Conservation (phyloP, 2,888 invertebrate genomes). For the Agrochola macilenta region DNA sequence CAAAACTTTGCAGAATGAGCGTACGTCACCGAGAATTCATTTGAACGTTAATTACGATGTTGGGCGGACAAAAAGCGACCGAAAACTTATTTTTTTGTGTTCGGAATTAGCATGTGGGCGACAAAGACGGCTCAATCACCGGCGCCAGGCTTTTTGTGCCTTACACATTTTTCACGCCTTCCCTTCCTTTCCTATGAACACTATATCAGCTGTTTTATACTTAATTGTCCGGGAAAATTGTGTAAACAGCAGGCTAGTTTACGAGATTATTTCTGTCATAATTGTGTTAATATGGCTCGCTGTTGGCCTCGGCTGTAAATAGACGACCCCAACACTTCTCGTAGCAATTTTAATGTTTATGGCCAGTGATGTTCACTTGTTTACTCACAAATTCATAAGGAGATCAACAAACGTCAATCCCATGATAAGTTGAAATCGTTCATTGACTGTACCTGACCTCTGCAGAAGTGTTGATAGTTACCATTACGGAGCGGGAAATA, state of each 20-base stretch:
- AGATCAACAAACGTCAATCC: slow-evolving; percentile 20
- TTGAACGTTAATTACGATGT: slow-evolving; percentile 55
- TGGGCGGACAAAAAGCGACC: slow-evolving; percentile 41
- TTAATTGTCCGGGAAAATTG: background rate
- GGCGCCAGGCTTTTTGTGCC: slow-evolving; percentile 54
- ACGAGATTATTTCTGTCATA: slow-evolving; percentile 25
- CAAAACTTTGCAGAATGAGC: slow-evolving; percentile 44
- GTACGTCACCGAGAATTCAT: slow-evolving; percentile 36
- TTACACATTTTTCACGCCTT: slow-evolving; percentile 65
- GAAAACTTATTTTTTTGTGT: slow-evolving; percentile 47
- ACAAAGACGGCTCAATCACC: slow-evolving; percentile 53
- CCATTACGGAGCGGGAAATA: background rate
- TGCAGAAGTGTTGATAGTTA: background rate
- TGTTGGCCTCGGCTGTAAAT: slow-evolving; percentile 43
- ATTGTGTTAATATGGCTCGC: slow-evolving; percentile 13
- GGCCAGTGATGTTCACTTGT: slow-evolving; percentile 32
- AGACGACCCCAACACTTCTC: slow-evolving; percentile 41
- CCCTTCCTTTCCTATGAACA: background rate
- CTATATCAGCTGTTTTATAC: background rate
- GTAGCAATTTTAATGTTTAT: slow-evolving; percentile 28
- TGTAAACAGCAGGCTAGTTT: background rate
- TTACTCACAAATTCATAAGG: slow-evolving; percentile 29
- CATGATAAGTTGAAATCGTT: background rate
- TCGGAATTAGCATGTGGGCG: slow-evolving; percentile 51
- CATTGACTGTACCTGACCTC: background rate